Evolutionary conservation across 2,888 invertebrate genomes (phyloP), one percentile per base, ranked within the genome.

Genomic region (Yponomeuta plumbellus): DNA sequence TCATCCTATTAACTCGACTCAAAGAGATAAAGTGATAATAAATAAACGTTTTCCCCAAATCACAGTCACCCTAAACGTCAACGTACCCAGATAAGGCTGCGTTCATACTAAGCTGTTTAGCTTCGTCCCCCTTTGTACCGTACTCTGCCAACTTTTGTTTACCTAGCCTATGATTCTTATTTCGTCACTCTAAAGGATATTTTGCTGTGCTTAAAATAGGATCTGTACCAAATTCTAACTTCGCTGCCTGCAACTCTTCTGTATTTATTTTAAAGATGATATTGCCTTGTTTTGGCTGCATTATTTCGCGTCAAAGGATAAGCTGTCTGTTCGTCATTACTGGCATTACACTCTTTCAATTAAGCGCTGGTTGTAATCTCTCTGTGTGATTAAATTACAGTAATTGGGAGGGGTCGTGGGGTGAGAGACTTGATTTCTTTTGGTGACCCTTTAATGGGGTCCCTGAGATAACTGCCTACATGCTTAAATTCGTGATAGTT

Each of bases 341-440:
- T 69, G 71, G 71, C 79, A 80, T 84, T 81, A 83, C 84, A 84
- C 84, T 86, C 84, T 86, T 87, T 87, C 87, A 87, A 89, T 89
- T 89, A 88, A 86, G 78, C 75, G 79, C 70, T 77, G 76, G 81
- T 80, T 21, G 80, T 88, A 88, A 89, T 89, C 90, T 84, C 86
- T 82, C 80, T 81, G 82, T 81, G 84, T 85, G 86, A 89, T 90
- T 90, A 90, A 86, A 86, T 86, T 85, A 83, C 88, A 84, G 85
- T 91, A 91, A 91, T 91, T 90, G 90, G 87, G 80, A 78, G 72
- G 77, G 72, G 86, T 87, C 84, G 79, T 17, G 44, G 44, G 34
- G 26, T 17, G 63, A 23, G 59, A 2, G 21, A 13, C 11, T 59
- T 59, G n/a, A 22, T 59, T 79, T 84, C 59, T 70, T 65, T 44